Conservation (phyloP, 2,113 vertebrate genomes). For the Limanda limanda region DNA sequence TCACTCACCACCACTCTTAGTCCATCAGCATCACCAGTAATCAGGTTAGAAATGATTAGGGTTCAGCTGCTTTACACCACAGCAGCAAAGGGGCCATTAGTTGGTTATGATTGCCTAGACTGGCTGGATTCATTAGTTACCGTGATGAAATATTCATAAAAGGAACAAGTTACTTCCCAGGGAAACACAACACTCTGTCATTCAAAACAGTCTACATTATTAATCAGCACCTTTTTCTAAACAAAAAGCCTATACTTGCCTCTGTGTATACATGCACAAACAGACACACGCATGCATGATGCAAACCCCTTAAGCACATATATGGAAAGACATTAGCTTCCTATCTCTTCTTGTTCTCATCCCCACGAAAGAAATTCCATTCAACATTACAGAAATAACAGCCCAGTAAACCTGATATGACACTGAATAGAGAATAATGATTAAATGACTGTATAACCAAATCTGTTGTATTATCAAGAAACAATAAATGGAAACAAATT, state of each 20-base stretch:
- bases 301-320: constrained; percentile 30
- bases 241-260: constrained; percentile 48
- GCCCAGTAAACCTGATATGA: constrained; percentile 21
- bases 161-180: constrained; percentile 74
- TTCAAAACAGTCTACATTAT: constrained; percentile 78
- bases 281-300: neutral
- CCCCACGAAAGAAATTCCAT: constrained; percentile 27
- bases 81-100: constrained; percentile 59
- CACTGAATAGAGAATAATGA: constrained; percentile 39
- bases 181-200: constrained; percentile 64
- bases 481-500: constrained; percentile 69
- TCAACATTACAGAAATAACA: constrained; percentile 20
- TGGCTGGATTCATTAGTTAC: constrained; percentile 71
- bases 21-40: constrained; percentile 55
- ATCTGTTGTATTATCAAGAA: constrained; percentile 65
- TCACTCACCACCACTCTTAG: constrained; percentile 52
- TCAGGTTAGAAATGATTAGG: constrained; percentile 63
- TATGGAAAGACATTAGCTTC: constrained; percentile 15
- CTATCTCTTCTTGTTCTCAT: constrained; percentile 11
- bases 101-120: constrained; percentile 67
- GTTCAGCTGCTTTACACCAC: constrained; percentile 36
- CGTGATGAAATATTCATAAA: constrained; percentile 81
- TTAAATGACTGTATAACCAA: constrained; percentile 56
- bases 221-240: constrained; percentile 67
- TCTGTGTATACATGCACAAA: constrained; percentile 8